Percentiles rank a stretch among this genome's conserved stretches.
Conservation (phyloP, 1,140 invertebrate genomes). For the Drosophila gunungcola region DNA sequence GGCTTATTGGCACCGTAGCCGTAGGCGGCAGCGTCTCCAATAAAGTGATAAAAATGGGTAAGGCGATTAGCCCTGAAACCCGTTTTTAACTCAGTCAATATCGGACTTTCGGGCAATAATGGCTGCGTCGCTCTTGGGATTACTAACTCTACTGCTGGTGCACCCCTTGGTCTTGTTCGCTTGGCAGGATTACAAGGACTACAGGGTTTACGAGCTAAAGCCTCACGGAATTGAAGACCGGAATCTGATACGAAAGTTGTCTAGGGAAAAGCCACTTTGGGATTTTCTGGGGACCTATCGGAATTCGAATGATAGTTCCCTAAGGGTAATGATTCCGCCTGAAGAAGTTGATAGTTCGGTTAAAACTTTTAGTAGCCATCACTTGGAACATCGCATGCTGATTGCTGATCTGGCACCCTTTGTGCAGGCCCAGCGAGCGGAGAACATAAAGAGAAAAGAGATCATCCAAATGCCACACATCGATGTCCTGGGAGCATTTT, state of each 20-base stretch:
- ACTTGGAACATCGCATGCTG: conserved; percentile 65
- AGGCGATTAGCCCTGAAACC: conserved; percentile 12
- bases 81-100: conserved; percentile 30
- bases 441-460: conserved; percentile 43
- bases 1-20: conserved; percentile 30
- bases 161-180: conserved; percentile 31
- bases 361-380: conserved; percentile 24
- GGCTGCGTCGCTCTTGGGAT: conserved; percentile 13
- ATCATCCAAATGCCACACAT: conserved; percentile 27
- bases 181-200: conserved; percentile 73
- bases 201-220: conserved; percentile 54
- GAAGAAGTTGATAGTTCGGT: conserved; percentile 53
- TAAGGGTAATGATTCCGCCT: conserved; percentile 79
- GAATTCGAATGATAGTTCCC: conserved; percentile 16
- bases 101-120: conserved; percentile 31
- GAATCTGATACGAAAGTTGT: conserved; percentile 19
- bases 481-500: conserved; percentile 63
- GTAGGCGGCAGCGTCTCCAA: conserved; percentile 55
- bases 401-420: conserved; percentile 70
- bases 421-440: conserved; percentile 43
- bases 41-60: conserved; percentile 60
- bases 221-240: background rate
- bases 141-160: conserved; percentile 32
- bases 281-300: conserved; percentile 38
- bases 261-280: conserved; percentile 27